These are phyloP conservation scores for Anguilla megastoma DNA, from an alignment of 2,797 vertebrate species.

Conservation along the genomic window DNA sequence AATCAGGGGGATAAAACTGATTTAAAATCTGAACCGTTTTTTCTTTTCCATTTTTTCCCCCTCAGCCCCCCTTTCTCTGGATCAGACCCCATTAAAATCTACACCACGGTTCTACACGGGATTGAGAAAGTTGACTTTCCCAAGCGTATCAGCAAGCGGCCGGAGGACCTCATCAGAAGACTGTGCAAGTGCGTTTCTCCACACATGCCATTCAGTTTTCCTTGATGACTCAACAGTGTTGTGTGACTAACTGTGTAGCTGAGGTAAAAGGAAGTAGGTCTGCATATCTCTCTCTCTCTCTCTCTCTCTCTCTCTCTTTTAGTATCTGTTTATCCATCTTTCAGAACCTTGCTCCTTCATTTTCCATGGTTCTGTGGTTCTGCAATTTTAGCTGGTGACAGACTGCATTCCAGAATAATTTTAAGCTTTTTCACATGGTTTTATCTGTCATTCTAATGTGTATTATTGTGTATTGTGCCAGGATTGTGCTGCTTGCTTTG, in stretches of 20 bases:
- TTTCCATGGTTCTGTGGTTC: neutral
- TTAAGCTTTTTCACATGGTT: neutral
- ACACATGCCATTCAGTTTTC: neutral
- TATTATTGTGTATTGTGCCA: too few relatives aligned
- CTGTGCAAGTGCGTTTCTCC: slow-evolving; percentile 71
- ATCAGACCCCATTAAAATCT: slow-evolving; percentile 77
- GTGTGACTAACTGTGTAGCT: neutral
- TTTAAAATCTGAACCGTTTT: neutral
- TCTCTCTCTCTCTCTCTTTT: too few relatives aligned
- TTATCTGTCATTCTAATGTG: neutral
- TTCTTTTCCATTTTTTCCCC: neutral
- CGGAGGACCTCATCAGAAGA: slow-evolving; percentile 77
- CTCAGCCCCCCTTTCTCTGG: slow-evolving; percentile 75
- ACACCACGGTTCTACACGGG: slow-evolving; percentile 79
- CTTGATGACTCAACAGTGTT: neutral
- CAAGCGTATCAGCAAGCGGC: slow-evolving; percentile 71
- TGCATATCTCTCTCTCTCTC: too few relatives aligned
- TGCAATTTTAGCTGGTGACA: neutral
- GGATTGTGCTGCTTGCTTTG: neutral
- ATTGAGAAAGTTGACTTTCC: slow-evolving; percentile 80
- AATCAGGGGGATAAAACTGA: too few relatives aligned
- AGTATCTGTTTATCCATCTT: neutral
- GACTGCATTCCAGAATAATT: neutral
- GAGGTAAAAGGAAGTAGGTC: neutral
- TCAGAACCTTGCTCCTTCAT: neutral